Evolutionary conservation across 2,113 vertebrate species (phyloP).

Genomic region (Saiga tatarica): DNA sequence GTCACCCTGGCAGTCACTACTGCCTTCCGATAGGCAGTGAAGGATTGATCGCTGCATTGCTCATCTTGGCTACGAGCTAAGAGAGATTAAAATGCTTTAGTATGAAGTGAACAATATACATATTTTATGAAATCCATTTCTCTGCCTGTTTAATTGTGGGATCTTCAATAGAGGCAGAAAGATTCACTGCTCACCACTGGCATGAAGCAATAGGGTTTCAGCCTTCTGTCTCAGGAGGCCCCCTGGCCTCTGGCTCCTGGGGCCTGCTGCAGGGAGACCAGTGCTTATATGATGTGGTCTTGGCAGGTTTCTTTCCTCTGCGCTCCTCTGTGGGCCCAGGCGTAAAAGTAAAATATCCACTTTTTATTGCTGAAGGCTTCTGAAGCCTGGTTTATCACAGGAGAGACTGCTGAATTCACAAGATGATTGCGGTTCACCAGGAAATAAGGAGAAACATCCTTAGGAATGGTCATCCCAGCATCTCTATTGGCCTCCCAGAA

Average conservation of each 20-base stretch:
- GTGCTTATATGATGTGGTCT: accelerated
- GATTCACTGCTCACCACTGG: constrained; percentile 41
- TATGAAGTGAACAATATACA: constrained; percentile 72
- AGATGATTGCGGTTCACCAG: not conserved
- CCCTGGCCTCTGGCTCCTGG: not conserved
- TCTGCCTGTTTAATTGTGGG: constrained; percentile 78
- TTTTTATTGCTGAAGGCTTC: not conserved
- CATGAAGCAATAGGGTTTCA: not conserved
- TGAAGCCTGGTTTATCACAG: not conserved
- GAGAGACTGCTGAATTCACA: not conserved
- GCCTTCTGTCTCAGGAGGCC: not conserved
- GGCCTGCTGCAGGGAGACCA: not conserved
- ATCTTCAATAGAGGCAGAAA: constrained; percentile 16
- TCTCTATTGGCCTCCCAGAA: not conserved
- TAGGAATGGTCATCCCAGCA: not conserved
- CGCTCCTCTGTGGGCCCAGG: not conserved
- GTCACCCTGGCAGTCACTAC: not conserved
- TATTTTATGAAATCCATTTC: constrained; percentile 79
- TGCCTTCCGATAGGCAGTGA: constrained; percentile 35
- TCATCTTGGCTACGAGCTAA: constrained; percentile 66
- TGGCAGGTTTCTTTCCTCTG: not conserved
- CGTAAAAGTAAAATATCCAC: not conserved
- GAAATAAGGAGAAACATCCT: not conserved
- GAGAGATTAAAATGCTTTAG: constrained; percentile 74
- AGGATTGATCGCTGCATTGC: constrained; percentile 55